A percentile compares a stretch with the other conserved stretches of the same genome.
Evolutionary conservation across 1,140 invertebrate species (phyloP).

Genomic region (Prorops nasuta): DNA sequence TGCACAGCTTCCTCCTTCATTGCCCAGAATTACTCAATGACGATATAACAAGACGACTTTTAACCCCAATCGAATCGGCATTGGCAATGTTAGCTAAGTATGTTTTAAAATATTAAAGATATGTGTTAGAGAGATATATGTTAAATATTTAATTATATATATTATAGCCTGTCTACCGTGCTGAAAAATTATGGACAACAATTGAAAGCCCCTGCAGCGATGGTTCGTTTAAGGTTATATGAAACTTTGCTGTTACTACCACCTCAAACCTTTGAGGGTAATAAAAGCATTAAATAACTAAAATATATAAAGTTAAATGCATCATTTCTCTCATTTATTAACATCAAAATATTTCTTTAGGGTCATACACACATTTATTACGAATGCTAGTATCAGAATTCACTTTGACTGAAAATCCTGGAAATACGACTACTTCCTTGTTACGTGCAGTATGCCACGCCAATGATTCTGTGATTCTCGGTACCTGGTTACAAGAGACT

Average conservation of each 20-base stretch:
- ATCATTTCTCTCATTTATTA: neutral
- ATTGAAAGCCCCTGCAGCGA: conserved; percentile 89
- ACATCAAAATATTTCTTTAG: conserved; percentile 37
- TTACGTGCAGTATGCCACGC: conserved; percentile 85
- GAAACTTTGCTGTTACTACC: conserved; percentile 85
- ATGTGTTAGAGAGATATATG: neutral
- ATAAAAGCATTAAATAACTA: conserved; percentile 7
- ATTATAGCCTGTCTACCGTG: conserved; percentile 74
- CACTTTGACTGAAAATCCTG: conserved; percentile 90
- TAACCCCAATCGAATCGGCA: conserved; percentile 91
- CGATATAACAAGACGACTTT: conserved; percentile 82
- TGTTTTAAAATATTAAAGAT: conserved; percentile 45
- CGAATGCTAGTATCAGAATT: conserved; percentile 96
- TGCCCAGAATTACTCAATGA: conserved; percentile 90
- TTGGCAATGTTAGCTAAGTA: conserved; percentile 92
- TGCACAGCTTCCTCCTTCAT: conserved; percentile 90
- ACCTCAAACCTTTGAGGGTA: conserved; percentile 80
- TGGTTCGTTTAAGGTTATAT: conserved; percentile 88
- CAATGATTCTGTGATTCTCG: conserved; percentile 84
- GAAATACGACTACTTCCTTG: conserved; percentile 91
- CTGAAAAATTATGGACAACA: conserved; percentile 92
- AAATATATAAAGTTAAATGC: neutral
- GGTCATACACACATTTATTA: conserved; percentile 81
- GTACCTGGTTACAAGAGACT: conserved; percentile 89
- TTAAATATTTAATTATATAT: conserved; percentile 8